Evolutionary conservation across 1,140 invertebrate genomes (phyloP).

Genomic region (Rhynchophorus ferrugineus): DNA sequence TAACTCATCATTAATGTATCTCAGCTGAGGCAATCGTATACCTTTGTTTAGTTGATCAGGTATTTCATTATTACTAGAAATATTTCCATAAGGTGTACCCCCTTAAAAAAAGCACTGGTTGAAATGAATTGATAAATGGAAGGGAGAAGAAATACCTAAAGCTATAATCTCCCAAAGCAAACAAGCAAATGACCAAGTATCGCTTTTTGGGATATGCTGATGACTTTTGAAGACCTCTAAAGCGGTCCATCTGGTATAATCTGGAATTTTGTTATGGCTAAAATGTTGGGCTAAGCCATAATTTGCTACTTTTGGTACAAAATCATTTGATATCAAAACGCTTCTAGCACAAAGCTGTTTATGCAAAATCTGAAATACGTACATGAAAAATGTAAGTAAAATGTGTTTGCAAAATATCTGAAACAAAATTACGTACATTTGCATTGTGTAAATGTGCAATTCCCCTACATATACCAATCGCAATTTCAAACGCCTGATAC

Average conservation of each 20-base stretch:
- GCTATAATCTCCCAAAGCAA: slow-evolving; percentile 76
- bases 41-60: slow-evolving; percentile 59
- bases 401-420: too few relatives aligned
- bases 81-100: slow-evolving; percentile 66
- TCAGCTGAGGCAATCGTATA: slow-evolving; percentile 61
- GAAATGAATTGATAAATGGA: too few relatives aligned
- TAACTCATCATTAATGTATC: slow-evolving; percentile 64
- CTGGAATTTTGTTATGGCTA: slow-evolving; percentile 44
- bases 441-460: too few relatives aligned
- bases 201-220: slow-evolving; percentile 58
- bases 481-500: too few relatives aligned
- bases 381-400: too few relatives aligned
- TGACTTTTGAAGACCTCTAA: slow-evolving; percentile 63
- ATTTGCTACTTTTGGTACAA: slow-evolving; percentile 60
- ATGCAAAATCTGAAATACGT: too few relatives aligned
- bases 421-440: too few relatives aligned
- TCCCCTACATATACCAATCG: too few relatives aligned
- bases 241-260: slow-evolving; percentile 70
- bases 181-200: slow-evolving; percentile 77
- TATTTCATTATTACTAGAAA: slow-evolving; percentile 61
- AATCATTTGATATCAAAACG: slow-evolving; percentile 53
- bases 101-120: slow-evolving; percentile 46
- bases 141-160: slow-evolving; percentile 56
- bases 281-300: slow-evolving; percentile 53
- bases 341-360: slow-evolving; percentile 64